Evolutionary conservation across 2,888 invertebrate species (phyloP), one percentile per base, ranked within the genome.

Genomic region (Atherix ibis): DNA sequence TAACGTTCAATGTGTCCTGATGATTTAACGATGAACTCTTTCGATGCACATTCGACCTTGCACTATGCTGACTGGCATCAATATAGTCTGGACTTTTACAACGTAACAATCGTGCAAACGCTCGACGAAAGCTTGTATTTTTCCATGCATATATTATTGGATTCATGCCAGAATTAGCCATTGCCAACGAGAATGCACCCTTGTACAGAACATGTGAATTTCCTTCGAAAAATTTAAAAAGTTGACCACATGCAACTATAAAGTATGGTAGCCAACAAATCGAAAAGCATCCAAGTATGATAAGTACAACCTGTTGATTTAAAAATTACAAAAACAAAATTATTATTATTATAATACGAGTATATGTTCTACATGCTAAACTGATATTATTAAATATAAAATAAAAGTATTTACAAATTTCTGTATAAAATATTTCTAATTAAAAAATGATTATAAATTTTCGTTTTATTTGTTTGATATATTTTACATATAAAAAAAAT

Each of bases 91-190:
- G 74, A 39, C 67, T 64, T 48, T 70, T 68, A 51, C 80, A 79
- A 17, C 70, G 68, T 12, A 81, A 57, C 9, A 81, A 62, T 42
- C 71, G 71, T 18, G 68, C 65, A 51, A 83, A 82, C 2, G 82
- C 77, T 32, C 70, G 68, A 4, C 82, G 70, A 53, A 82, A 83
- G 41, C 75, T 79, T 5, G 72, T 67, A 54, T 82, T 83, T 56
- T 84, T 84, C 83, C 84, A 84, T 18, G 82, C 81, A 62, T 84
- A 84, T 47, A 83, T 82, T 28, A 83, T 62, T 1, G 84, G 84
- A 59, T 84, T 84, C 50, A 82, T 70, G 18, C 78, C 78, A 6
- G 82, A 83, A 56, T 83, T 83, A 34, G 76, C 70, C 65, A 83
- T 76, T 16, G 82, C 83, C 42, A 84, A 63, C 3, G 76, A 72